Evolutionary conservation across 2,113 vertebrate species (phyloP).

Genomic region (Lophius piscatorius): DNA sequence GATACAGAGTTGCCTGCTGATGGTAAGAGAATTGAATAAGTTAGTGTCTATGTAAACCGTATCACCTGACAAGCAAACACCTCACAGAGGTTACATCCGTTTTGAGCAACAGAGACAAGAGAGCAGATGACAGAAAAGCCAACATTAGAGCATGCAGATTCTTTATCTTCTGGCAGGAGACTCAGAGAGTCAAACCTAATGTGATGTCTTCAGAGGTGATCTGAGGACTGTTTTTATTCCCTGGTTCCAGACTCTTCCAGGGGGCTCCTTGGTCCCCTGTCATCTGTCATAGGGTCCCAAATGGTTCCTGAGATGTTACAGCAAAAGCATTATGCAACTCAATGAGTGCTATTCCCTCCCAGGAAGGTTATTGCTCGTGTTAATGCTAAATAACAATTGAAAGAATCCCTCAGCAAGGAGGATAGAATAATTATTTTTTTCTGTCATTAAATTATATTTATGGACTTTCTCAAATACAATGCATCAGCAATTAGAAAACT

Average conservation of each 20-base stretch:
- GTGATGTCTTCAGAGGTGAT: constrained; percentile 50
- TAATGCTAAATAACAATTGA: not conserved
- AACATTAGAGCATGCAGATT: constrained; percentile 27
- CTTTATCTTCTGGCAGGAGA: constrained; percentile 20
- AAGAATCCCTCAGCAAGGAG: too few species aligned
- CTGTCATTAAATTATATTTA: too few species aligned
- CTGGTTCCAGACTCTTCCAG: constrained; percentile 18
- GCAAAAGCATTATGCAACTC: constrained; percentile 10
- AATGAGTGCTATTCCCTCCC: constrained; percentile 1
- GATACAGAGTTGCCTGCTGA: constrained; percentile 72
- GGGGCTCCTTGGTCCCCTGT: constrained; percentile 21
- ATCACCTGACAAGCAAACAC: constrained; percentile 66
- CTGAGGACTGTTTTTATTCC: constrained; percentile 49
- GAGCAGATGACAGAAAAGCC: constrained; percentile 34
- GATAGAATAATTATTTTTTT: too few species aligned
- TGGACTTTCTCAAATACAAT: too few species aligned
- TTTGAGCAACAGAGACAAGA: constrained; percentile 34
- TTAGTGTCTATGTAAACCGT: constrained; percentile 58
- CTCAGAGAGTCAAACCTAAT: constrained; percentile 33
- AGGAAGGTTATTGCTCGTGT: constrained; percentile 25
- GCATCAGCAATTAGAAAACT: too few species aligned
- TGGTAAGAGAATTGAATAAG: constrained; percentile 72
- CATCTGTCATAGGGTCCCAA: constrained; percentile 37
- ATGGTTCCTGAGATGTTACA: constrained; percentile 27
- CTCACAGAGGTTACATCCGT: constrained; percentile 45